phyloP scores from a whole-genome alignment of 2,888 invertebrate genomes.

The Pandemis corylana region DNA sequence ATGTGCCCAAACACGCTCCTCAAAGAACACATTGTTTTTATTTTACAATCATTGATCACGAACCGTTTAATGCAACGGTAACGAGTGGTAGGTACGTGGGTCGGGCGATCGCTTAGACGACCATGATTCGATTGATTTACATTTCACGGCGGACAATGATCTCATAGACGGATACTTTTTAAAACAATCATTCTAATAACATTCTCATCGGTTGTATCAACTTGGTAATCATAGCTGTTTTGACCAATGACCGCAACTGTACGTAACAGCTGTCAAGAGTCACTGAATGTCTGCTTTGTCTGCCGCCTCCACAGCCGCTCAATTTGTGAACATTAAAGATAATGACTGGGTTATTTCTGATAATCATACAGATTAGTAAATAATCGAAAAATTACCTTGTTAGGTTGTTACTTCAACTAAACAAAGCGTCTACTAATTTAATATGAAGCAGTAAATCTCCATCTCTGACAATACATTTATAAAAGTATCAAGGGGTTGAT shows the following conservation, averaged over 20 bases:
- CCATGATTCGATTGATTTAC: slow-evolving; percentile 36
- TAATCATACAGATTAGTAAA: slow-evolving; percentile 1
- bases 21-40: slow-evolving; percentile 28
- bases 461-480: too few relatives aligned
- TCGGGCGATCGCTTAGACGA: slow-evolving; percentile 40
- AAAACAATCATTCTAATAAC: slow-evolving; percentile 8
- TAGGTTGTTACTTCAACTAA: background rate
- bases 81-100: slow-evolving; percentile 53
- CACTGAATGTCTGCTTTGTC: background rate
- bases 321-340: slow-evolving; percentile 16
- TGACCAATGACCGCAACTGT: background rate
- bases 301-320: slow-evolving; percentile 20
- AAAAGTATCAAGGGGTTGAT: background rate
- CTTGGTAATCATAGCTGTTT: background rate
- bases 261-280: slow-evolving; percentile 11
- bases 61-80: slow-evolving; percentile 52
- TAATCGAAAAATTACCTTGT: slow-evolving; percentile 1
- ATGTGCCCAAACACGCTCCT: slow-evolving; percentile 8
- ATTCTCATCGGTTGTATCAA: slow-evolving; percentile 5
- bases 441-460: too few relatives aligned
- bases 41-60: slow-evolving; percentile 15
- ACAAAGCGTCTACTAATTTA: background rate
- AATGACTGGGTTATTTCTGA: slow-evolving; percentile 6
- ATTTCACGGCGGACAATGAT: slow-evolving; percentile 35
- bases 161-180: slow-evolving; percentile 12